phyloP scores from a whole-genome alignment of 2,888 invertebrate genomes.

The Zonitis immaculata region DNA sequence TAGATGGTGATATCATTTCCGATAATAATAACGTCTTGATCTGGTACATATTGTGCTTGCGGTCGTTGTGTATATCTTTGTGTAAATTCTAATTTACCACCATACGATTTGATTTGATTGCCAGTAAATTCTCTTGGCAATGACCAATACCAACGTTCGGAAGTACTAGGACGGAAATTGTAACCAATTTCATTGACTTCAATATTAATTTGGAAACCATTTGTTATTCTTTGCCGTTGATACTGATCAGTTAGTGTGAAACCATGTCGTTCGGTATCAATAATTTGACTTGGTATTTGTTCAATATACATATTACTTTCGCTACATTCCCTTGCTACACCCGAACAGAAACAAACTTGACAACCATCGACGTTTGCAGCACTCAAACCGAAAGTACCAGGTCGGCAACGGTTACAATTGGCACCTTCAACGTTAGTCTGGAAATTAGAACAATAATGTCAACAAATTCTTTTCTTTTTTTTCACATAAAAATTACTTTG shows the following conservation, averaged over 20 bases:
- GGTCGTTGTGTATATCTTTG: conserved; percentile 60
- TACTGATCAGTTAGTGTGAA: conserved; percentile 61
- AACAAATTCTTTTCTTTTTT: too few species aligned
- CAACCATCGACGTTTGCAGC: conserved; percentile 71
- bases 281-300: conserved; percentile 62
- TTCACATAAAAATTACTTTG: conserved; percentile 55
- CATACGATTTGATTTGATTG: conserved; percentile 80
- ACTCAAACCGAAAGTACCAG: conserved; percentile 75
- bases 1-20: conserved; percentile 72
- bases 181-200: conserved; percentile 61
- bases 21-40: conserved; percentile 76
- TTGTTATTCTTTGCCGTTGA: conserved; percentile 46
- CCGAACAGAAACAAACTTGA: conserved; percentile 83
- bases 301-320: conserved; percentile 62
- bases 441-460: too few species aligned
- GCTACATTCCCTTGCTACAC: conserved; percentile 68
- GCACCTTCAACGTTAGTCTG: conserved; percentile 73
- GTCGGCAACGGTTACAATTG: conserved; percentile 71
- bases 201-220: conserved; percentile 52
- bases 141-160: conserved; percentile 66
- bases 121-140: conserved; percentile 66
- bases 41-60: conserved; percentile 55
- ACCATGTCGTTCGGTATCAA: conserved; percentile 53
- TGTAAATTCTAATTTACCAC: conserved; percentile 72
- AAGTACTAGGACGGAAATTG: conserved; percentile 49